A percentile compares a stretch with the other conserved stretches of the same genome.
phyloP scores from a whole-genome alignment of 2,888 invertebrate species.

The Periphyllus acericola region DNA sequence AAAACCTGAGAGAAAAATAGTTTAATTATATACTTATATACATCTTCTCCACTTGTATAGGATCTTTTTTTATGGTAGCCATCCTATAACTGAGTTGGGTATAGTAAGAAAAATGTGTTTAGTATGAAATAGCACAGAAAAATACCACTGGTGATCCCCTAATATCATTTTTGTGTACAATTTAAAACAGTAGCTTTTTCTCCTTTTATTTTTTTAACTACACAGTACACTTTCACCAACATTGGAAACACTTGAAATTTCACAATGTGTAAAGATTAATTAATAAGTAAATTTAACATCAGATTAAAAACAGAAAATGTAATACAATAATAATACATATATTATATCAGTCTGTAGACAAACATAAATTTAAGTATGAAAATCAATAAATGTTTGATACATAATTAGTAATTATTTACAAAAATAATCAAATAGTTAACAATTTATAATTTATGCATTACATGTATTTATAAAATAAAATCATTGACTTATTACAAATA shows the following conservation, averaged over 20 bases:
- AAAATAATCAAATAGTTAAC: not conserved
- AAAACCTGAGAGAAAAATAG: too few species aligned
- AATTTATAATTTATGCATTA: not conserved
- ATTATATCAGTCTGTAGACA: not conserved
- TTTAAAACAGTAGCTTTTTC: not conserved
- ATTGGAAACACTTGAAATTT: not conserved
- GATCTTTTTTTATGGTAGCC: too few species aligned
- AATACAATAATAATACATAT: not conserved
- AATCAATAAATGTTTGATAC: not conserved
- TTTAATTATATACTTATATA: too few species aligned
- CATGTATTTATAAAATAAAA: not conserved
- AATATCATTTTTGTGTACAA: too few species aligned
- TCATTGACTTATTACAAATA: constrained; percentile 11
- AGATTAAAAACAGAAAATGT: not conserved
- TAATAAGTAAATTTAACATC: not conserved
- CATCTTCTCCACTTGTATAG: too few species aligned
- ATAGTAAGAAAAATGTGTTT: too few species aligned
- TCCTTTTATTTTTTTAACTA: not conserved
- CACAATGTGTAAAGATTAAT: not conserved
- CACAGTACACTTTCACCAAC: not conserved
- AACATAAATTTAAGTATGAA: not conserved
- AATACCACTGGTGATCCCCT: too few species aligned
- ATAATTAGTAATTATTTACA: not conserved
- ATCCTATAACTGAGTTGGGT: too few species aligned
- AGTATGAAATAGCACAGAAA: too few species aligned